Evolutionary conservation across 1,140 invertebrate genomes (phyloP), one percentile per base, ranked within the genome.

Genomic region (Diprion similis): DNA sequence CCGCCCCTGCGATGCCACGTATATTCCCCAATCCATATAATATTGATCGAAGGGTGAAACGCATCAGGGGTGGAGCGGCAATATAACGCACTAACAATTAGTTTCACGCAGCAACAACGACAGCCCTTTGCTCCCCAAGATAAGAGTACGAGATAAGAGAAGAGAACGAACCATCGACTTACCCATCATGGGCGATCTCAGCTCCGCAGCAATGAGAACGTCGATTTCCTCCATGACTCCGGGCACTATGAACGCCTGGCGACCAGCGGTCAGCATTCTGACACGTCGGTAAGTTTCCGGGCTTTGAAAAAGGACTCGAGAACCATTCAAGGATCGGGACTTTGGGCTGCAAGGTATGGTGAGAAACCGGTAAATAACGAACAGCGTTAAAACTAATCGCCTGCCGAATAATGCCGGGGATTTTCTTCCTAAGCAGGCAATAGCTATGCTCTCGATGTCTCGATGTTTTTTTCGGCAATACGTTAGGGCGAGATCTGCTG

Each of bases 181-280:
- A 79, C 77, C 78, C n/a, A 79, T 51, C 10, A 79, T 74, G 1
- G 79, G 66, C 10, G 76, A 71, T 68, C 66, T 78, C 10, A 77
- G 68, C 73, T 80, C 78, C 59, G 72, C 74, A 18, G 76, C 76
- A 11, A 80, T 75, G 46, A 76, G 70, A 7, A 77, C 65, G 46
- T 80, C 75, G 59, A 65, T 75, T 71, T 78, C 73, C n/a, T 72
- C 59, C 13, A 79, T 66, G 0, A 80, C 46, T 8, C 78, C 79
- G 6, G 78, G 75, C 67, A 80, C 69, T 70, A 80, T 77, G 46
- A 80, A 80, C 10, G 73, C 74, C 10, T 73, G 75, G 48, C 75
- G 65, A 0, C 78, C 78, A 11, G 79, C 78, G 10, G 79, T 77
- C 9, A 79, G 70, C 19, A 73, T 69, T 59, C 75, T 71, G 2